Base-by-base conservation (phyloP, 2,888 invertebrate species). In the Catocala fraxini region DNA sequence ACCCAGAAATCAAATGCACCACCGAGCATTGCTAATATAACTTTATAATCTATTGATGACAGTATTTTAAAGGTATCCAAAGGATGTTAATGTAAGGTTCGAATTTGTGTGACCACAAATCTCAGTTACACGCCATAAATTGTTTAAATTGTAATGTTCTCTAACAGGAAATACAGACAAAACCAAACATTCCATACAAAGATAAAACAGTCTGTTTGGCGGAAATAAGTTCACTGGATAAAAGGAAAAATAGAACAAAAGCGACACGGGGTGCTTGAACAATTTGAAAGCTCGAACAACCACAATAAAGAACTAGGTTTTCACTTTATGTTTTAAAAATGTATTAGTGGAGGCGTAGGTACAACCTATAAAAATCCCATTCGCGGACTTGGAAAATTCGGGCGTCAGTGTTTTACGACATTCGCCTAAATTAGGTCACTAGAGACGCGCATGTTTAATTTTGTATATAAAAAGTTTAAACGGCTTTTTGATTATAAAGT, bases 291-390 rank as follows among this genome's bases (percentile, higher is more conserved):
- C 51, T 41, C 34, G 52, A 58, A 58, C 53, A 58, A 56, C 51
- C 35, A 59, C 49, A 58, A 48, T 70, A 68, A 48, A 73, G 53
- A 48, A 51, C 60, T 48, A 65, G 47, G 51, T 41, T 39, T 39
- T 49, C 48, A 65, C 56, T 55, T 60, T 58, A 51, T 57, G 55
- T 41, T 66, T 62, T 52, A 70, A 66, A 74, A 65, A 65, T 68
- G 61, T 79, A 76, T 77, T 77, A 73, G 63, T 65, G 70, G 75
- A 76, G 70, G 76, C 65, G 75, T 70, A 63, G 71, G 68, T 69
- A 75, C 69, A 68, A 60, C 70, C 72, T 68, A 79, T 84, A 83
- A 83, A 83, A 83, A 65, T 71, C 65, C 69, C 67, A 77, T 81
- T 83, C 68, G 71, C 70, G 71, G 66, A 65, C 71, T 77, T 47